Evolutionary conservation across 37 sponge, comb jelly and placozoan genomes (phyloP), one percentile per base, ranked within the genome.

Genomic region (Petrosia ficiformis): DNA sequence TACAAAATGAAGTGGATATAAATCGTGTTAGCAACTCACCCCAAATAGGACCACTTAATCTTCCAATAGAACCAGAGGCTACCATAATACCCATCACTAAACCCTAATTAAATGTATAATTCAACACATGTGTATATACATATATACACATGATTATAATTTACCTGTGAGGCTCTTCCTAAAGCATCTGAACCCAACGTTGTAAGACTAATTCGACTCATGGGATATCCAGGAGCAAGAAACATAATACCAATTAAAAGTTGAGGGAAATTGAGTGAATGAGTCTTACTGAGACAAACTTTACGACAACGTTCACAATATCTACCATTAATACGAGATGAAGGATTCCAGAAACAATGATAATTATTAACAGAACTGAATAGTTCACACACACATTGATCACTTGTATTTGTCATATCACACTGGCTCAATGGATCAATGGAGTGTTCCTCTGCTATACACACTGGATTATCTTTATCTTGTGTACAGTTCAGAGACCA

Each of bases 291-390:
- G 10, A 71, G 73, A 54, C 85, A 84, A 35, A 77, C 22, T 31
- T 19, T 25, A 21, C 24, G 36, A 77, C 85, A 84, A 16, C 60
- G 57, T 25, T 70, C 57, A 72, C 85, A 84, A 37, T 52, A 59
- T 29, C 36, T 65, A 21, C 78, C 78, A 59, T 72, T 77, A 19
- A 84, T 37, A 28, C 72, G 42, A 32, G 78, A 71, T 19, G 63
- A 26, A 24, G 57, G 85, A 41, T 84, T 84, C 77, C 77, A 84
- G 73, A 72, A 77, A 34, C 85, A 84, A 6, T 19, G 48, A 43
- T 57, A 8, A 2, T 59, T 31, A 10, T 40, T 2, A 24, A 42
- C 48, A 30, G 32, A 35, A 26, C 39, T 37, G 35, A 57, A 57
- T 57, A 60, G 38, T 32, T 74, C 59, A 74, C 74, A 74, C 34